Conservation (phyloP, 2,113 vertebrate genomes). For the Litocranius walleri region DNA sequence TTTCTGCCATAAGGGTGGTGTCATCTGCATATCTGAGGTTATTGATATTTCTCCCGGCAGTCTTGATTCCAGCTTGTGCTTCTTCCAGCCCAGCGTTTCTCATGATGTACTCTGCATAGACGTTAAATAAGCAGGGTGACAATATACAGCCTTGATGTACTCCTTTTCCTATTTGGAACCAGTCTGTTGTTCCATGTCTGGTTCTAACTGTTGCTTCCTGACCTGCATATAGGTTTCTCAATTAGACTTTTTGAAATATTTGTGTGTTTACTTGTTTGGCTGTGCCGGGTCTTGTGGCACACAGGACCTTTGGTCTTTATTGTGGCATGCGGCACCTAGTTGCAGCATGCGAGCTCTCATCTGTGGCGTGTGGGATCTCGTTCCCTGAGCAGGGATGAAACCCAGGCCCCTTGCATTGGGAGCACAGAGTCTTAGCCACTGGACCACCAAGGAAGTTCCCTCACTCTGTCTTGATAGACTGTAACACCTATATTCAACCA, state of each 20-base stretch:
- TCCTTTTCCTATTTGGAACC: no score
- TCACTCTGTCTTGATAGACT: not conserved
- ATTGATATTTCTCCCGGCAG: accelerated
- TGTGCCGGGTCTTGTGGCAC: not conserved
- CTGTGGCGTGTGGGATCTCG: not conserved
- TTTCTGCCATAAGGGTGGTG: no score
- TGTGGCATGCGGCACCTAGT: accelerated
- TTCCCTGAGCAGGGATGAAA: not conserved
- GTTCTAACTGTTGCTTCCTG: no score
- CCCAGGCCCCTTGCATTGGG: not conserved
- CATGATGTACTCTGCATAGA: no score
- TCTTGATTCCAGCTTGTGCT: no score
- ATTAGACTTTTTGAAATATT: not conserved
- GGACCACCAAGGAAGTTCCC: not conserved
- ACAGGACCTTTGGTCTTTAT: not conserved
- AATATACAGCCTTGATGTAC: no score
- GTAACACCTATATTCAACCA: not conserved
- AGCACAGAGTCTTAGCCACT: not conserved
- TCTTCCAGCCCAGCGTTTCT: no score
- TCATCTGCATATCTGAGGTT: no score
- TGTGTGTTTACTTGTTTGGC: not conserved
- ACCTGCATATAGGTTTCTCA: no score
- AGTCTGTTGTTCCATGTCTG: no score
- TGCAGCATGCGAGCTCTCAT: not conserved
- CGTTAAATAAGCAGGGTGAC: no score